Base-by-base conservation (phyloP, 2,888 invertebrate species). In the Camptogramma bilineatum region DNA sequence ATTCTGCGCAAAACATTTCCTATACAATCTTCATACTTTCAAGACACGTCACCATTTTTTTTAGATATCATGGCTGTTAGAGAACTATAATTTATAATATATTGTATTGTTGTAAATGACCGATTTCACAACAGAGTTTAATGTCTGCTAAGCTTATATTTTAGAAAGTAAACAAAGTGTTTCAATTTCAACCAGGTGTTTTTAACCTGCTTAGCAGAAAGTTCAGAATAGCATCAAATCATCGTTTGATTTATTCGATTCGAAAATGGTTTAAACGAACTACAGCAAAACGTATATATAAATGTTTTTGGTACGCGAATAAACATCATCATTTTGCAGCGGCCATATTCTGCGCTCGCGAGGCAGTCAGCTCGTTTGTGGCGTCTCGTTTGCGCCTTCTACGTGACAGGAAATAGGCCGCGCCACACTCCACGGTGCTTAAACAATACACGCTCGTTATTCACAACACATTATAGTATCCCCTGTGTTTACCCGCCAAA, bases 341-440 rank as follows among this genome's bases (percentile, higher is more conserved):
- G 62, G 52, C 52, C 56, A 55, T 61, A 56, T 62, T 55, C 66
- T 60, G 61, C 69, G 64, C 71, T 66, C 69, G 58, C 66, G 18
- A 56, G 69, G 66, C 72, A 71, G 65, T 73, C 73, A 75, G 76
- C 79, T 82, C 83, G 79, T 82, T 80, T 80, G 79, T 69, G 76
- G 74, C 74, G 74, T 73, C 79, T 83, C 82, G 83, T 85, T 84
- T 82, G 83, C 74, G 78, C 75, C 75, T 77, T 69, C 77, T 80
- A 85, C 83, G 85, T 85, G 85, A 84, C 84, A 74, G 77, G 80
- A 84, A 85, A 82, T 81, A 82, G 82, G 84, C 82, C 80, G 73
- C 68, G 57, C 59, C 75, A 66, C 72, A 70, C 73, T 75, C 65
- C 69, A 71, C 72, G 69, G 69, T 68, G 72, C 72, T 70, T 71